Evolutionary conservation across 1,140 invertebrate genomes (phyloP), one percentile per base, ranked within the genome.

Genomic region (Zaprionus nigranus): DNA sequence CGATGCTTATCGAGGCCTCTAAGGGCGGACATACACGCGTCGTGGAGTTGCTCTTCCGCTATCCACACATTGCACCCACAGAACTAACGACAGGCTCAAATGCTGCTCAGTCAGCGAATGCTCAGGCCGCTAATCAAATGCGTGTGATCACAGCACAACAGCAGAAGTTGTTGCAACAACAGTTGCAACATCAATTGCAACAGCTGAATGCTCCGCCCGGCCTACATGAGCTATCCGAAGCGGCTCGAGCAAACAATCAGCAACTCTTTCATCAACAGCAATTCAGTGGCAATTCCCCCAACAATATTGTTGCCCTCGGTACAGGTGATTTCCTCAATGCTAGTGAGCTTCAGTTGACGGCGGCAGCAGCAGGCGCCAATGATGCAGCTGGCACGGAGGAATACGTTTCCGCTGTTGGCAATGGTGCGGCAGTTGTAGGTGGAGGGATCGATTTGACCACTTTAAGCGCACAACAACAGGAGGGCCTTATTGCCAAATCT

Each of bases 1-100:
- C 98, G 36, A 99, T 99, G 97, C 94, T 99, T 66, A 99, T 99
- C 79, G 99, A 99, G 93, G 99, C 99, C 38, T 97, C 98, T 13
- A 99, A 99, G 93, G 98, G 98, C 59, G 99, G 99, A 0, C 98
- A 99, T 93, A 99, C 98, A 1, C 96, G 95, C 78, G 98, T 99
- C 67, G 99, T 99, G 24, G 97, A 99, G 93, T 93, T 99, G 69
- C 93, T 99, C 57, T 94, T 99, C 60, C 98, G 99, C 93, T 99
- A 97, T 94, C 98, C 98, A 24, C 97, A 97, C 93, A 90, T 92
- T 34, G 81, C 91, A 53, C 87, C 86, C 36, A 86, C 92, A 91
- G 81, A 93, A 80, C 93, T 90, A 22, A 63, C 81, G 11, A 75
- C 78, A 4, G 72, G 75, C 17, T 75, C 83, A 3, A 84, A 60